Percentiles rank a stretch among this genome's conserved stretches.
Evolutionary conservation across 2,113 vertebrate species (phyloP).

Genomic region (Mola mola): DNA sequence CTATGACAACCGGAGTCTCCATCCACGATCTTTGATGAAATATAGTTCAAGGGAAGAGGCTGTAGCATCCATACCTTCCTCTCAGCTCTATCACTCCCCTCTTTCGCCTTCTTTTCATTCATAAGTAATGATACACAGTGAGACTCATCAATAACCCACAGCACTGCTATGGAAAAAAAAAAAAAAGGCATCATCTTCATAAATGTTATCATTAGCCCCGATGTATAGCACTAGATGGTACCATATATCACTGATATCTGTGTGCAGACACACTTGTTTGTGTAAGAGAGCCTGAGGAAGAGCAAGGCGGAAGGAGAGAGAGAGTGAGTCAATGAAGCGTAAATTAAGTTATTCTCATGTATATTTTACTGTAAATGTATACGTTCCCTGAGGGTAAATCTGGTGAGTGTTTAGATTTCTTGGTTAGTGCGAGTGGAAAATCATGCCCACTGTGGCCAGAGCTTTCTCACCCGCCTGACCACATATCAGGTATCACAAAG

Average conservation of each 20-base stretch:
- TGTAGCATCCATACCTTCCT: constrained; percentile 70
- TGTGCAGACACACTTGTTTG: constrained; percentile 20
- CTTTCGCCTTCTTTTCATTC: constrained; percentile 72
- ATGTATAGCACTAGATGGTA: constrained; percentile 49
- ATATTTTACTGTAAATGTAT: constrained; percentile 41
- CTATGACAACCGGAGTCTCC: constrained; percentile 59
- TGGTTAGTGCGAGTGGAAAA: constrained; percentile 35
- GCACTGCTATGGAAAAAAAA: constrained; percentile 43
- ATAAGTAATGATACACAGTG: constrained; percentile 77
- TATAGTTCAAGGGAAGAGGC: constrained; percentile 71
- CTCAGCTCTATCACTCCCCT: constrained; percentile 54
- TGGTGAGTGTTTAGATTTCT: constrained; percentile 27
- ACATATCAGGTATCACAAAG: constrained; percentile 4
- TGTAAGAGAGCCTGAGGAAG: constrained; percentile 8
- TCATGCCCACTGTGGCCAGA: not conserved
- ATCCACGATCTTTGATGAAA: constrained; percentile 76
- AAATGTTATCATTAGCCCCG: constrained; percentile 78
- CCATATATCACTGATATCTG: constrained; percentile 54
- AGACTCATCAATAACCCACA: constrained; percentile 80
- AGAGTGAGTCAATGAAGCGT: constrained; percentile 25
- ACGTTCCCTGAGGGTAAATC: constrained; percentile 17
- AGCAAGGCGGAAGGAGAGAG: constrained; percentile 4
- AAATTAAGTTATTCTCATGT: constrained; percentile 38
- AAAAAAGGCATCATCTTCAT: constrained; percentile 68
- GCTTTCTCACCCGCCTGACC: constrained; percentile 21